Evolutionary conservation across 2,113 vertebrate species (phyloP), one percentile per base, ranked within the genome.

Genomic region (Shinisaurus crocodilurus): DNA sequence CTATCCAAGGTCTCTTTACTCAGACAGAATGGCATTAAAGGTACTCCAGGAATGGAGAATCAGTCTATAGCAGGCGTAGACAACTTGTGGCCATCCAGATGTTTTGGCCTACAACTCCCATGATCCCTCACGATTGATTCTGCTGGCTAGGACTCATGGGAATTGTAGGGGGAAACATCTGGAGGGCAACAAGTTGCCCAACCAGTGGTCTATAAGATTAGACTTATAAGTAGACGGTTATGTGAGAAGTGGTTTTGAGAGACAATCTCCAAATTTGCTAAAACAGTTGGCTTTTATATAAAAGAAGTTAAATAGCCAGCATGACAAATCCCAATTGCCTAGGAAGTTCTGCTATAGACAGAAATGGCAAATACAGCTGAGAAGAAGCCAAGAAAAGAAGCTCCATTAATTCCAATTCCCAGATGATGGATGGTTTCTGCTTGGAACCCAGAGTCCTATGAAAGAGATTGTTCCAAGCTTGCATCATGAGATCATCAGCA

Each of bases 371-470:
- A 23, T 9, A 34, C 43, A 89, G 84, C 57, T 43, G 27, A 79
- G n/a, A n/a, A n/a, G n/a, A n/a, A n/a, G n/a, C n/a, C n/a, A n/a
- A n/a, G n/a, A n/a, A 70, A n/a, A 34, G 74, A 27, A 90, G 34
- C 27, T 69, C 8, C 5, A 84, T 48, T n/a, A 72, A 85, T 87
- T 60, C 87, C 37, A 50, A 7, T 76, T 90, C 34, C 50, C 79
- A 48, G 27, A 60, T 82, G 67, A 87, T 82, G 8, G 65, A 10
- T 1, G 6, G 90, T 75, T 81, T 10, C 9, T 80, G 8, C 23
- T 3, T 82, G 37, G 70, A 90, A 91, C 88, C 18, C 2, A 88
- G 25, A 48, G 37, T 40, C 54, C 90, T 92, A 88, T 48, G 50
- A 65, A 82, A 37, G 69, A 75, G 54, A 75, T 20, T 40, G 85